phyloP scores from a whole-genome alignment of 2,797 vertebrate species.

The Xiphophorus birchmanni region DNA sequence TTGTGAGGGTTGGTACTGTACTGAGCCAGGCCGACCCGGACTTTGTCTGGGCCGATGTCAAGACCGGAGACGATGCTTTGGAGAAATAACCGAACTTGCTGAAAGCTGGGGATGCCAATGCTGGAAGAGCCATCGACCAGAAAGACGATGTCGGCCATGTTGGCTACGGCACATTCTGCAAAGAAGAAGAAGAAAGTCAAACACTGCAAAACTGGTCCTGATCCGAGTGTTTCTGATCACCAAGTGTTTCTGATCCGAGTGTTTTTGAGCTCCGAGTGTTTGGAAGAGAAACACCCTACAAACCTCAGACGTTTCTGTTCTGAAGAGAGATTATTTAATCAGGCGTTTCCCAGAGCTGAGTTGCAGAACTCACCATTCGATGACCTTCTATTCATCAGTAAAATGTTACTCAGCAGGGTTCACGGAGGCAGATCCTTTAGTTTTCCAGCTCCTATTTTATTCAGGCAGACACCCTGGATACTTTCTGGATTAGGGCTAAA shows the following conservation, averaged over 20 bases:
- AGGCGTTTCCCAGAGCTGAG: no score
- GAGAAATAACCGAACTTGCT: conserved; percentile 81
- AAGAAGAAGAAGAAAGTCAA: conserved; percentile 32
- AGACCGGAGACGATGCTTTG: conserved; percentile 72
- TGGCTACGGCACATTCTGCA: conserved; percentile 80
- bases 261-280: neutral
- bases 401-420: neutral
- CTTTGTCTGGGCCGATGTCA: conserved; percentile 76
- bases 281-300: no score
- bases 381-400: neutral
- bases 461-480: neutral
- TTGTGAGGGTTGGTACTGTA: conserved; percentile 72
- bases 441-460: neutral
- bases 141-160: conserved; percentile 84
- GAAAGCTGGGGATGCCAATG: conserved; percentile 75
- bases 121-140: conserved; percentile 84
- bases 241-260: neutral
- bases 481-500: neutral
- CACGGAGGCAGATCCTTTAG: neutral
- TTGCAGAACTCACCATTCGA: no score
- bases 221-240: no score
- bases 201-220: neutral
- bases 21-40: conserved; percentile 83
- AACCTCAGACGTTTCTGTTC: neutral
- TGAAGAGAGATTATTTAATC: neutral